Base-by-base conservation (phyloP, 1,140 invertebrate species). In the Zeugodacus cucurbitae region DNA sequence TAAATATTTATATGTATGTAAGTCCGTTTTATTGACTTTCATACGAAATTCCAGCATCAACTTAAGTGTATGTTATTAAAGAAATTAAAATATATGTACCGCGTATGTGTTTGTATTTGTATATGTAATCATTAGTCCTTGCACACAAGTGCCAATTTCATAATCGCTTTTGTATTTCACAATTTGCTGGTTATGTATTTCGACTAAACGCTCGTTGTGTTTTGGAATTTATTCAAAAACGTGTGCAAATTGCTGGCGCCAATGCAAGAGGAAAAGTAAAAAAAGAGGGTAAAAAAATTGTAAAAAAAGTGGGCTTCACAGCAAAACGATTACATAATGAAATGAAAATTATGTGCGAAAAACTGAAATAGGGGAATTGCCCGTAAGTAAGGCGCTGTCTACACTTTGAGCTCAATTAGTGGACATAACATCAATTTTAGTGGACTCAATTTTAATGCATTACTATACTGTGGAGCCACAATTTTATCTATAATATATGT, bases 161-260 rank as follows among this genome's bases (percentile, higher is more conserved):
- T 74, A 74, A 74, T 74, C 34, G 67, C 32, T 74, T 74, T 37
- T 37, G 32, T 74, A 74, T 37, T 74, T 74, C 34, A 37, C 8
- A 37, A 8, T 37, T 37, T 32, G 34, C 34, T 41, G 34, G 17
- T 8, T 74, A 74, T 22, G 34, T 67, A 20, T 67, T 67, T 67
- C 20, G 34, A 74, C 67, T 37, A 41, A 74, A 37, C 34, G 34
- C 67, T 74, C 34, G 34, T 34, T 74, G 34, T 37, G 67, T 34
- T 74, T 74, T 74, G 67, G 67, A 37, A 74, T 74, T 41, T 74
- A 22, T 37, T 37, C 67, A 74, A 74, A 54, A 74, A 74, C 34
- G 34, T 37, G 67, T 41, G 67, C 20, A 74, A 74, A 74, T 74
- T 41, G 67, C 41, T 74, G 67, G 67, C 67, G 67, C 67, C 67